Conservation (phyloP, 1,140 invertebrate species). For the Aphis craccivora region DNA sequence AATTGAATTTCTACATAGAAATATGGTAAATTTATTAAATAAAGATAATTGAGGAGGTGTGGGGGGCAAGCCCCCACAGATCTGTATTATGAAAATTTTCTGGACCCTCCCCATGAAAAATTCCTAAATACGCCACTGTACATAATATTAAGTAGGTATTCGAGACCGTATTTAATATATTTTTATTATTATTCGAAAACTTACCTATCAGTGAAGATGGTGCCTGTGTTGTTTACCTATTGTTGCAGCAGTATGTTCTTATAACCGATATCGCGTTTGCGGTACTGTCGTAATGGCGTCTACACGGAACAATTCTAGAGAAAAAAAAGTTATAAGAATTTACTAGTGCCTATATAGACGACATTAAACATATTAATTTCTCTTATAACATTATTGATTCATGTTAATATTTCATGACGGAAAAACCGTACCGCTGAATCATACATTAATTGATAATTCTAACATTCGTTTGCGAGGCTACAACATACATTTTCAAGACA, state of each 20-base stretch:
- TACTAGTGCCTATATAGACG: neutral
- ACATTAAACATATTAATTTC: too few species aligned
- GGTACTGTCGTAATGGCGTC: neutral
- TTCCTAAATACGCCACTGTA: too few species aligned
- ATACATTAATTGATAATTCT: too few species aligned
- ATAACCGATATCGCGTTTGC: neutral
- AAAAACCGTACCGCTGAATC: neutral
- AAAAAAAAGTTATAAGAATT: neutral
- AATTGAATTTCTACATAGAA: too few species aligned
- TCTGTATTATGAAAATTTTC: too few species aligned
- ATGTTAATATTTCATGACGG: neutral
- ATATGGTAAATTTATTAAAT: too few species aligned
- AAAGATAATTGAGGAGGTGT: too few species aligned
- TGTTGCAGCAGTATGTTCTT: neutral
- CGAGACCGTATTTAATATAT: neutral
- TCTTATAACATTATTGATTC: too few species aligned
- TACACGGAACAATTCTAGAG: neutral
- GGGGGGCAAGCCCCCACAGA: too few species aligned
- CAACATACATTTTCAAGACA: neutral
- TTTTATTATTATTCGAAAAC: neutral
- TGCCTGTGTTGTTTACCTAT: neutral
- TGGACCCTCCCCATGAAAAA: too few species aligned
- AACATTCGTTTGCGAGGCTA: neutral
- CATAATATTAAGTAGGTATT: neutral
- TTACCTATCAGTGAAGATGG: too few species aligned